Conservation (phyloP, 2,797 vertebrate species). For the Eutrigla gurnardus region DNA sequence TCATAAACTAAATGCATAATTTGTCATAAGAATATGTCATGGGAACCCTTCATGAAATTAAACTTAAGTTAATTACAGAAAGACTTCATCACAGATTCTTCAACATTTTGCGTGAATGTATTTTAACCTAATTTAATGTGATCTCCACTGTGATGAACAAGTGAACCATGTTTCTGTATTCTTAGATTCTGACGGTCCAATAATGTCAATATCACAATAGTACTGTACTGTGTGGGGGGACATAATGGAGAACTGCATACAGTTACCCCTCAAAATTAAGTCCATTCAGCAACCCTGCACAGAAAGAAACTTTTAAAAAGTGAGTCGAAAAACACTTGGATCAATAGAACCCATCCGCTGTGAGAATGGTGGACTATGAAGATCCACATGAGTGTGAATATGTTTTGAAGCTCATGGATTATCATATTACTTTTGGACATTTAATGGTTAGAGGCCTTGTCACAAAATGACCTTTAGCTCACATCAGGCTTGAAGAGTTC, state of each 20-base stretch:
- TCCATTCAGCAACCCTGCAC: neutral
- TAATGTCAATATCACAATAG: neutral
- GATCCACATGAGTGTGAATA: constrained; percentile 1
- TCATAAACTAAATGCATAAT: neutral
- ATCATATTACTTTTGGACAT: neutral
- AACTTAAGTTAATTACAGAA: neutral
- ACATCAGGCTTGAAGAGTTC: constrained; percentile 18
- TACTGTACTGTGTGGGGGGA: neutral
- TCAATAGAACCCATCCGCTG: neutral
- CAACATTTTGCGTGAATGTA: too few relatives aligned
- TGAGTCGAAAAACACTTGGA: neutral
- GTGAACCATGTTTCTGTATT: neutral
- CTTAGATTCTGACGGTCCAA: neutral
- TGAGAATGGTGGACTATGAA: neutral
- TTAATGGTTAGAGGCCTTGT: neutral
- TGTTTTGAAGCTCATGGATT: neutral
- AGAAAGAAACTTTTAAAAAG: neutral
- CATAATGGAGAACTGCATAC: neutral
- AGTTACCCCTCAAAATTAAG: neutral
- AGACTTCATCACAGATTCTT: too few relatives aligned
- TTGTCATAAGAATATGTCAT: neutral
- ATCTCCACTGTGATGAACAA: neutral
- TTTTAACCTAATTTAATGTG: neutral
- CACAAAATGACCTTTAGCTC: constrained; percentile 26
- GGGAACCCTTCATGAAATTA: too few relatives aligned